phyloP scores from a whole-genome alignment of 2,888 invertebrate species.

The Ophioninae sp. region DNA sequence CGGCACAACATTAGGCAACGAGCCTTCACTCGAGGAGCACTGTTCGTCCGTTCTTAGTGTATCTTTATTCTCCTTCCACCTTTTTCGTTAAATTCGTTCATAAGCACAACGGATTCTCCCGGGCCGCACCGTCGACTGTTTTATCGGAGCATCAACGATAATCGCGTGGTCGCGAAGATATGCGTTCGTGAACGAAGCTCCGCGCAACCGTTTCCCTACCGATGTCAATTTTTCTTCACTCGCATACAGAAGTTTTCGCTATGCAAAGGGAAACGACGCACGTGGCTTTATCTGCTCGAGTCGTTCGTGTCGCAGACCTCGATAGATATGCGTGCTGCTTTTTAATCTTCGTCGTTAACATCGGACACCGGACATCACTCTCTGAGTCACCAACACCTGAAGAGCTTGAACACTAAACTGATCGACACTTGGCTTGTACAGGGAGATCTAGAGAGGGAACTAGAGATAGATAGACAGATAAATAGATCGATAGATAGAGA shows the following conservation, averaged over 20 bases:
- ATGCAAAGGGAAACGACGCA: slow-evolving; percentile 25
- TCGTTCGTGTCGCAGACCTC: slow-evolving; percentile 24
- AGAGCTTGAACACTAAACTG: slow-evolving; percentile 32
- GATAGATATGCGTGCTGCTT: not conserved
- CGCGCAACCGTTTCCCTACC: not conserved
- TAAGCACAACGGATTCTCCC: slow-evolving; percentile 24
- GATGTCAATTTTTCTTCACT: slow-evolving; percentile 1
- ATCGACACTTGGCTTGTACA: slow-evolving; percentile 19
- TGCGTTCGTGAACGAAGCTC: slow-evolving; percentile 20
- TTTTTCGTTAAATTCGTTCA: slow-evolving; percentile 7
- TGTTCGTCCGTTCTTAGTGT: not conserved
- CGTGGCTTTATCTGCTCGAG: slow-evolving; percentile 41
- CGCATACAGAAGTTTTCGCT: not conserved
- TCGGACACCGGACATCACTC: slow-evolving; percentile 14
- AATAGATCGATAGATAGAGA: not conserved
- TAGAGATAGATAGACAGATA: not conserved
- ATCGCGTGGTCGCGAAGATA: slow-evolving; percentile 37
- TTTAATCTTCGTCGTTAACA: slow-evolving; percentile 16
- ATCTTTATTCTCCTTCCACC: not conserved
- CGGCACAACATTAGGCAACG: slow-evolving; percentile 25
- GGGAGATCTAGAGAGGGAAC: not conserved
- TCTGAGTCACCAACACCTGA: slow-evolving; percentile 33
- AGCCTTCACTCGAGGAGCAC: slow-evolving; percentile 12
- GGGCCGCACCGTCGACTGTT: not conserved
- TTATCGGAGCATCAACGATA: slow-evolving; percentile 23